Conservation (phyloP, 2,113 vertebrate genomes). For the Mesocricetus auratus region DNA sequence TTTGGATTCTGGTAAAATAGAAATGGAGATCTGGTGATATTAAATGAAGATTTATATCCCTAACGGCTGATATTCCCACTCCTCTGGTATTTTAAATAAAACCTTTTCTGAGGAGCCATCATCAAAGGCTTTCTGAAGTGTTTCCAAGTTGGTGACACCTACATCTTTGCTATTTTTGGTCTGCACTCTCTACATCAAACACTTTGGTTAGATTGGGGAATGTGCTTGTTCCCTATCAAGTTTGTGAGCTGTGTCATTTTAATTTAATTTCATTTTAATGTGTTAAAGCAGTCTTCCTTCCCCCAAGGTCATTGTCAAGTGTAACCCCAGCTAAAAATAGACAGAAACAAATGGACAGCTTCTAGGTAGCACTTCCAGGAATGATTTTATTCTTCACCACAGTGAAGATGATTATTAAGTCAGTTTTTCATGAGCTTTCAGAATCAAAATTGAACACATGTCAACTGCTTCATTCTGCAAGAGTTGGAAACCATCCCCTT, state of each 20-base stretch:
- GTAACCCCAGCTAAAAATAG: slow-evolving; percentile 55
- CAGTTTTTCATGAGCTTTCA: slow-evolving; percentile 61
- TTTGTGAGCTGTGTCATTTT: slow-evolving; percentile 76
- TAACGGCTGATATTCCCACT: slow-evolving; percentile 31
- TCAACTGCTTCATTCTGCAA: slow-evolving; percentile 30
- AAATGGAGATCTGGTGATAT: slow-evolving; percentile 6
- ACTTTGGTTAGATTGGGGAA: slow-evolving; percentile 80
- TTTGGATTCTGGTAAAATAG: slow-evolving; percentile 4
- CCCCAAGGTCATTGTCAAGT: slow-evolving; percentile 73
- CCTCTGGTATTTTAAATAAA: slow-evolving; percentile 77
- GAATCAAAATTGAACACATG: slow-evolving; percentile 73
- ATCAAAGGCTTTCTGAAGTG: slow-evolving; percentile 83
- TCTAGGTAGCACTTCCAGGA: neutral
- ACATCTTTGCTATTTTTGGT: slow-evolving; percentile 85
- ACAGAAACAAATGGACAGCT: neutral
- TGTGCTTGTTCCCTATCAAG: slow-evolving; percentile 81
- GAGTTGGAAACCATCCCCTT: slow-evolving; percentile 49
- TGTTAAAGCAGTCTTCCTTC: slow-evolving; percentile 65
- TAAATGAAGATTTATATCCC: neutral
- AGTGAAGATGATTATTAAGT: slow-evolving; percentile 54
- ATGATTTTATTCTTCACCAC: neutral
- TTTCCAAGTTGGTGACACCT: slow-evolving; percentile 84
- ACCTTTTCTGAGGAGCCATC: slow-evolving; percentile 63
- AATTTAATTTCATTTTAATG: slow-evolving; percentile 77
- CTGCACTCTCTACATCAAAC: slow-evolving; percentile 80